phyloP scores from a whole-genome alignment of 2,797 vertebrate species.

The Poeciliopsis gracilis region DNA sequence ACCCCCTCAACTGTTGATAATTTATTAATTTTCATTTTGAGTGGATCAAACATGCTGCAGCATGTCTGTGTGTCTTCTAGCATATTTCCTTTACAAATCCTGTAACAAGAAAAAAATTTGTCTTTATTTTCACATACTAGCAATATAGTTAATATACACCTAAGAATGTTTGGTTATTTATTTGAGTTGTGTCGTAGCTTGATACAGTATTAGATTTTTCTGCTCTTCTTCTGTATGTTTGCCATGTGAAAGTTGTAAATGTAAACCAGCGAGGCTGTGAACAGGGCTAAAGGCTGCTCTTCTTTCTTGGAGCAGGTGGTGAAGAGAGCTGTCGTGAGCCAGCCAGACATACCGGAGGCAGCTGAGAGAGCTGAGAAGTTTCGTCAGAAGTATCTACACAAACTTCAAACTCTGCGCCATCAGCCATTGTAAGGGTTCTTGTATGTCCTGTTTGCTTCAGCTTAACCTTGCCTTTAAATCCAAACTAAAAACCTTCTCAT shows the following conservation, averaged over 20 bases:
- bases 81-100: neutral
- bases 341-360: conserved; percentile 87
- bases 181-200: too few relatives aligned
- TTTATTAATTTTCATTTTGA: neutral
- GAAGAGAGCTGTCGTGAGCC: conserved; percentile 92
- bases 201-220: too few relatives aligned
- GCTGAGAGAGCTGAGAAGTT: conserved; percentile 91
- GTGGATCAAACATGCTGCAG: neutral
- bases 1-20: neutral
- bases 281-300: neutral
- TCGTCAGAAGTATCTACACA: conserved; percentile 94
- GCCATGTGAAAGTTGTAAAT: neutral
- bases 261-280: neutral
- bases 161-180: too few relatives aligned
- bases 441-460: neutral
- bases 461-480: conserved; percentile 29
- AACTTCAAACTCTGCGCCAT: conserved; percentile 92
- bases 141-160: too few relatives aligned
- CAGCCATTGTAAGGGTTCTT: conserved; percentile 92
- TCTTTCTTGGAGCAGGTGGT: conserved; percentile 84
- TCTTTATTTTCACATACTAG: too few relatives aligned
- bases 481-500: conserved; percentile 29
- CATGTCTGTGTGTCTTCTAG: neutral
- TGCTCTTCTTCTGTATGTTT: neutral
- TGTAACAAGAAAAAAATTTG: too few relatives aligned